A percentile compares a stretch with the other conserved stretches of the same genome.
Conservation (phyloP, 2,888 invertebrate genomes). For the Rhingia rostrata region DNA sequence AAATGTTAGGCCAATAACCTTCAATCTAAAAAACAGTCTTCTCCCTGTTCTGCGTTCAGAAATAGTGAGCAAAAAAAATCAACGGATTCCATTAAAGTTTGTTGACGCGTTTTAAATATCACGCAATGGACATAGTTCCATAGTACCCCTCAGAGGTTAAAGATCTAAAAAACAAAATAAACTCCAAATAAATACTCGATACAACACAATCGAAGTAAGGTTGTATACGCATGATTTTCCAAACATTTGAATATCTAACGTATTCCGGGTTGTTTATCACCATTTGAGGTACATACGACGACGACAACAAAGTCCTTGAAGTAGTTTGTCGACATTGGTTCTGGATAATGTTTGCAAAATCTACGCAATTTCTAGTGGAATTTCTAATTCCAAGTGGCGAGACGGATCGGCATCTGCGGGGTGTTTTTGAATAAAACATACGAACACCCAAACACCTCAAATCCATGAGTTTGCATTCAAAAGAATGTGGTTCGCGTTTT, state of each 20-base stretch:
- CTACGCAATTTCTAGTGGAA: conserved; percentile 57
- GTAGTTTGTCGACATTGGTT: conserved; percentile 63
- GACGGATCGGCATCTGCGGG: neutral
- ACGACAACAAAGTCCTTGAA: conserved; percentile 62
- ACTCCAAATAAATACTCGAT: too few species aligned
- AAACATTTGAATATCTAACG: conserved; percentile 64
- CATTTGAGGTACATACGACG: conserved; percentile 22
- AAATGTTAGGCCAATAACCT: too few species aligned
- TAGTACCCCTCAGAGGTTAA: too few species aligned
- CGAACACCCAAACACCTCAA: neutral
- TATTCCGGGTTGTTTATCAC: conserved; percentile 35
- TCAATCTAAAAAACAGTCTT: too few species aligned
- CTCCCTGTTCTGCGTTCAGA: too few species aligned
- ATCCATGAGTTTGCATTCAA: too few species aligned
- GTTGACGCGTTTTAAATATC: too few species aligned
- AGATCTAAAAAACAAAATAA: too few species aligned
- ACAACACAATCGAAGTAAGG: neutral
- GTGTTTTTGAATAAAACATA: conserved; percentile 44
- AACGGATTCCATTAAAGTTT: too few species aligned
- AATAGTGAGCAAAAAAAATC: too few species aligned
- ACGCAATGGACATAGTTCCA: too few species aligned
- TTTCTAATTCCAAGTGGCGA: conserved; percentile 15
- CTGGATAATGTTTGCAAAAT: conserved; percentile 67
- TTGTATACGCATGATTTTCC: conserved; percentile 19
- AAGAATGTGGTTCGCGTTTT: too few species aligned